These are phyloP conservation scores for Lobophora halterata DNA, from an alignment of 2,888 invertebrate species.

Conservation along the genomic window DNA sequence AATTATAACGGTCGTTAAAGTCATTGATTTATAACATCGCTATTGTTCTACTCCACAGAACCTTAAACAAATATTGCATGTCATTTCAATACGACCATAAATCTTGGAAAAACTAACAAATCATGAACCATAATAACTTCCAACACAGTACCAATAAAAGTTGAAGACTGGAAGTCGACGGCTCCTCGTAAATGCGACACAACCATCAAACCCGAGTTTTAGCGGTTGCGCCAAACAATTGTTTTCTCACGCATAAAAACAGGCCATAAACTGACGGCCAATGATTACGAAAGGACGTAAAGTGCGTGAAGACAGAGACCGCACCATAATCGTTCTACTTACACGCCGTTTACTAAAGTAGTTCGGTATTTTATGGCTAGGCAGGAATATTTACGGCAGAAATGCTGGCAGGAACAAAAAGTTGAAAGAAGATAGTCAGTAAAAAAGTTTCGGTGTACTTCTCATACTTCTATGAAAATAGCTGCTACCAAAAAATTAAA, in stretches of 20 bases:
- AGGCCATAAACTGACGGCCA: conserved; percentile 51
- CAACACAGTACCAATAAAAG: conserved; percentile 59
- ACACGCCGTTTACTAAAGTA: no score
- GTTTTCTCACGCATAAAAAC: conserved; percentile 69
- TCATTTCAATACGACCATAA: conserved; percentile 20
- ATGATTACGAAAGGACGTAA: conserved; percentile 41
- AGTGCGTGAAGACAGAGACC: conserved; percentile 34
- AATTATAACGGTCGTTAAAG: no score
- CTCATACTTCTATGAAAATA: no score
- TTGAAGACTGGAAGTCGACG: conserved; percentile 48
- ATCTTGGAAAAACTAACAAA: conserved; percentile 29
- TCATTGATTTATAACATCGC: conserved; percentile 4
- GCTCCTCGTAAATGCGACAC: conserved; percentile 29
- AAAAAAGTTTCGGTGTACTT: no score
- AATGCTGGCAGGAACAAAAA: no score
- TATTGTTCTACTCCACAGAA: conserved; percentile 14
- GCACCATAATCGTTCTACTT: no score
- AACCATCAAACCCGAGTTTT: conserved; percentile 40
- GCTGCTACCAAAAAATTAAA: no score
- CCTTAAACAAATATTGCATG: conserved; percentile 21
- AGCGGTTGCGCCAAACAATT: conserved; percentile 61
- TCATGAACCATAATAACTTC: conserved; percentile 30
- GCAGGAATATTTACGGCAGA: no score
- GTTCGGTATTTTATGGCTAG: no score
- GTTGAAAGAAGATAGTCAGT: no score